Conservation (phyloP, 2,888 invertebrate genomes). For the Troides oblongomaculatus region DNA sequence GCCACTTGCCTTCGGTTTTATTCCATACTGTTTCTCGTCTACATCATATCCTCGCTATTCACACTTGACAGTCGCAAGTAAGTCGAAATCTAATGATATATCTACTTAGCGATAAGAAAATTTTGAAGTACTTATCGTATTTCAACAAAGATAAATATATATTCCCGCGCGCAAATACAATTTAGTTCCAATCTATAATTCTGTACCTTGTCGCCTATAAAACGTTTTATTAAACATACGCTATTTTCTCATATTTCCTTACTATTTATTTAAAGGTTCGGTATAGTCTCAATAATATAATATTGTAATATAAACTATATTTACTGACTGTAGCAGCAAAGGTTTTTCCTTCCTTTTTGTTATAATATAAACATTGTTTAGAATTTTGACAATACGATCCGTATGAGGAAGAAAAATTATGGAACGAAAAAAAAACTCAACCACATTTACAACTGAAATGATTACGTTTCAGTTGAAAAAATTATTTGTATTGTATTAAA, state of each 20-base stretch:
- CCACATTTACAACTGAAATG: no score
- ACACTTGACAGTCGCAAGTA: constrained; percentile 40
- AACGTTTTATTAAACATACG: background rate
- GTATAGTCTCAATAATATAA: background rate
- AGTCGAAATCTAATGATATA: constrained; percentile 37
- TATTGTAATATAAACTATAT: no score
- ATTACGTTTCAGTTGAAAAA: no score
- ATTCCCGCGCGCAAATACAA: background rate
- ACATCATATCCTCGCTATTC: constrained; percentile 40
- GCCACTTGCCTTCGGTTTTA: constrained; percentile 41
- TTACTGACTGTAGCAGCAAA: no score
- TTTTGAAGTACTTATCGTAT: constrained; percentile 22
- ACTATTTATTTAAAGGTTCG: background rate
- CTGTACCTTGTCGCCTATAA: background rate
- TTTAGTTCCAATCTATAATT: background rate
- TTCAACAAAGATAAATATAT: constrained; percentile 17
- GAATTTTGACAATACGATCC: no score
- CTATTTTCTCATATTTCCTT: background rate
- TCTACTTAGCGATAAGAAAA: constrained; percentile 20
- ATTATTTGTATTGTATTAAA: no score
- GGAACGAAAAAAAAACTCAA: no score
- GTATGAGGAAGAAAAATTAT: no score
- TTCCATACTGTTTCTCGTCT: constrained; percentile 41
- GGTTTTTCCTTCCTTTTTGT: no score
- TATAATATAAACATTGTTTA: no score